Percentiles rank a stretch among this genome's conserved stretches.
Evolutionary conservation across 2,113 vertebrate genomes (phyloP).

Genomic region (Ophiodon elongatus): DNA sequence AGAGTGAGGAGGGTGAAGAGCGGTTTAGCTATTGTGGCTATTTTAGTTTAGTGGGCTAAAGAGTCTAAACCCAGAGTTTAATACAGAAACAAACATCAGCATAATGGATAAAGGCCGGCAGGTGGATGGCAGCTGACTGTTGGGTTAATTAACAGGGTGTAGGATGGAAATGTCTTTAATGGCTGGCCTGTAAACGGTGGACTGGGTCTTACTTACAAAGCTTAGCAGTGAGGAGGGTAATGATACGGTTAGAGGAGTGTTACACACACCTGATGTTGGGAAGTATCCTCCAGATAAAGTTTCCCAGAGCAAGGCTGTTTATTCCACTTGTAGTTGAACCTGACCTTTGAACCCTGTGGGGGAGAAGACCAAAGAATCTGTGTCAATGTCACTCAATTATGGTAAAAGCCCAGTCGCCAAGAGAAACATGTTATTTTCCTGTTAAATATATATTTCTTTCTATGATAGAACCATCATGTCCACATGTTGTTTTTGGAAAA

Average conservation of each 20-base stretch:
- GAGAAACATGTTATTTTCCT: background rate
- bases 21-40: conserved; percentile 87
- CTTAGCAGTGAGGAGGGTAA: conserved; percentile 14
- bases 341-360: background rate
- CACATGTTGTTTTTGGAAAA: background rate
- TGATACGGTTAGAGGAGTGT: conserved; percentile 24
- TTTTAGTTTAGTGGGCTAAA: conserved; percentile 81
- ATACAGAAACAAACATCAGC: conserved; percentile 83
- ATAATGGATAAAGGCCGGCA: conserved; percentile 76
- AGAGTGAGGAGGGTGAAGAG: conserved; percentile 70
- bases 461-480: background rate
- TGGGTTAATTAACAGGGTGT: conserved; percentile 79
- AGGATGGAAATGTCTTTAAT: conserved; percentile 71
- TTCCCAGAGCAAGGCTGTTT: background rate
- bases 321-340: background rate
- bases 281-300: background rate
- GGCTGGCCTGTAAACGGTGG: conserved; percentile 43
- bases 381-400: background rate
- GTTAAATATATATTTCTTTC: background rate
- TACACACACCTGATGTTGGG: conserved; percentile 1
- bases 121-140: conserved; percentile 67
- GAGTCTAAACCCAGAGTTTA: conserved; percentile 83
- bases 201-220: conserved; percentile 27
- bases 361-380: background rate
- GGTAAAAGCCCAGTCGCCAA: background rate